A percentile compares a stretch with the other conserved stretches of the same genome.
These are phyloP conservation scores for Crocallis elinguaria DNA, from an alignment of 2,888 invertebrate species.

Conservation along the genomic window DNA sequence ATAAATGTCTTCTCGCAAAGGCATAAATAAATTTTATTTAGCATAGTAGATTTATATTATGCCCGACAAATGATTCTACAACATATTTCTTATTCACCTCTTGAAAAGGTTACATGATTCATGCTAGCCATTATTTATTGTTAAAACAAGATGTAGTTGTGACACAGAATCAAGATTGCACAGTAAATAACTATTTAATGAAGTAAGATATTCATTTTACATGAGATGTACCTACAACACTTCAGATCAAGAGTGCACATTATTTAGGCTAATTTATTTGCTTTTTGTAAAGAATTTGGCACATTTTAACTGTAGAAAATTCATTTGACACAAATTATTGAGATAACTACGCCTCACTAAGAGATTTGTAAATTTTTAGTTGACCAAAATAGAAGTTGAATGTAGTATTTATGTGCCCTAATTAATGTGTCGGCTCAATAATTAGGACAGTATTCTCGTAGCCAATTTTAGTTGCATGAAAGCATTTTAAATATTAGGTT, in stretches of 20 bases:
- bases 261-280: conserved; percentile 7
- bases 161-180: not conserved
- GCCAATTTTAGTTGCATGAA: not conserved
- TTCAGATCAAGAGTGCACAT: not conserved
- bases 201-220: not conserved
- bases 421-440: conserved; percentile 9
- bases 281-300: conserved; percentile 5
- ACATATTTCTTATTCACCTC: not conserved
- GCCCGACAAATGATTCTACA: not conserved
- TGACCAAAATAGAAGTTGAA: not conserved
- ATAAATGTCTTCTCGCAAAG: too few species aligned
- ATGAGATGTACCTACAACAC: not conserved
- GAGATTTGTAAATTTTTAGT: not conserved
- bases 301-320: conserved; percentile 1
- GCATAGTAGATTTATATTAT: not conserved
- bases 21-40: too few species aligned
- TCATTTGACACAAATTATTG: conserved; percentile 5
- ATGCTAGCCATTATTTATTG: not conserved
- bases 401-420: not conserved
- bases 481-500: not conserved
- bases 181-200: not conserved
- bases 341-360: conserved; percentile 14
- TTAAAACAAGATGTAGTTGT: not conserved
- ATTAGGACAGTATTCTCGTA: not conserved
- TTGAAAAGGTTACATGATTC: not conserved